These are phyloP conservation scores for Noctua comes DNA, from an alignment of 2,888 invertebrate genomes.

Conservation along the genomic window DNA sequence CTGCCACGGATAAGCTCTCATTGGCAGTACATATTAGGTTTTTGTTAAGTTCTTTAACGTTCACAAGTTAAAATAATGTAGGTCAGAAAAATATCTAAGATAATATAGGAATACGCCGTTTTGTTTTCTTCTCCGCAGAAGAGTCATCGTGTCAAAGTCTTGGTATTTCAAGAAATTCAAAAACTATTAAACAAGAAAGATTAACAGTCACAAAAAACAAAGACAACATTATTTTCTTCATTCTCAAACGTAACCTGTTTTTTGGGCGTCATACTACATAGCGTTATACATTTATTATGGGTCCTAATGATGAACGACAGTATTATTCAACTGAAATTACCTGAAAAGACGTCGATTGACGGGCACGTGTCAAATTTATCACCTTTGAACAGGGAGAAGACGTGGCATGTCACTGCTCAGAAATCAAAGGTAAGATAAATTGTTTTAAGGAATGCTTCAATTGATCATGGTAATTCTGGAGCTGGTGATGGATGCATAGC, in stretches of 20 bases:
- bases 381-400: constrained; percentile 51
- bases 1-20: constrained; percentile 33
- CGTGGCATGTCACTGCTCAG: constrained; percentile 42
- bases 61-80: not conserved
- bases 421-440: constrained; percentile 62
- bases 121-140: not conserved
- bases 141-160: not conserved
- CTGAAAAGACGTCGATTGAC: constrained; percentile 71
- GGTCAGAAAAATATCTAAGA: not conserved
- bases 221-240: not conserved
- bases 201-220: not conserved
- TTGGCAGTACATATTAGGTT: constrained; percentile 22
- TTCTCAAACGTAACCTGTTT: constrained; percentile 2
- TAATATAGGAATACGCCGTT: not conserved
- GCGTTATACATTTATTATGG: constrained; percentile 61
- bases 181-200: not conserved
- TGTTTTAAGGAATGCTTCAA: constrained; percentile 36
- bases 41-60: not conserved
- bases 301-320: constrained; percentile 70
- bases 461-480: constrained; percentile 30
- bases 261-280: constrained; percentile 19
- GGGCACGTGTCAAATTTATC: constrained; percentile 74
- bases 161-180: not conserved
- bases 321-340: constrained; percentile 72
- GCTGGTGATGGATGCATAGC: not conserved